phyloP scores from a whole-genome alignment of 2,113 vertebrate species.

The Narcine bancroftii region DNA sequence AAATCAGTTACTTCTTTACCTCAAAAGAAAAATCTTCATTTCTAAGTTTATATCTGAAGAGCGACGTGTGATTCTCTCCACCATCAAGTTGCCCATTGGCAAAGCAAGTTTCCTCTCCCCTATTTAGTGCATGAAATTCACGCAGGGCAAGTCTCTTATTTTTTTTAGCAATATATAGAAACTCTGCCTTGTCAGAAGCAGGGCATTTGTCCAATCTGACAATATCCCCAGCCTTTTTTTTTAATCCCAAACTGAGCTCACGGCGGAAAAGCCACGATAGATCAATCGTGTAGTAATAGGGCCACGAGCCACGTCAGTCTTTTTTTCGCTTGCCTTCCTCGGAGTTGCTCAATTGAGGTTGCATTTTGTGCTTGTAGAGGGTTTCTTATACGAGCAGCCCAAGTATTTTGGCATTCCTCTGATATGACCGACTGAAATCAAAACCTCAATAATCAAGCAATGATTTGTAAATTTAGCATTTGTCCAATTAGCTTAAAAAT shows the following conservation, averaged over 20 bases:
- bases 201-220: conserved; percentile 36
- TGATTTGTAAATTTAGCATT: neutral
- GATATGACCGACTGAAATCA: neutral
- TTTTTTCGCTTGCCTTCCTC: conserved; percentile 34
- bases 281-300: conserved; percentile 33
- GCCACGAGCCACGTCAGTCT: conserved; percentile 32
- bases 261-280: conserved; percentile 26
- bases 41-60: neutral
- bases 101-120: neutral
- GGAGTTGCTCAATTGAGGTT: conserved; percentile 34
- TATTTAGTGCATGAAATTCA: neutral
- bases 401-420: neutral
- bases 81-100: neutral
- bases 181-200: conserved; percentile 32
- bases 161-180: conserved; percentile 22
- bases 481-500: neutral
- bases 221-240: conserved; percentile 38
- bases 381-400: neutral
- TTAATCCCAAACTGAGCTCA: conserved; percentile 34
- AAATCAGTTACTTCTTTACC: neutral
- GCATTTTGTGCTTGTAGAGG: neutral
- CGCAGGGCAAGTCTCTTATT: conserved; percentile 1
- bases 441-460: neutral
- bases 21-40: neutral
- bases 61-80: neutral